phyloP scores from a whole-genome alignment of 2,113 vertebrate genomes.

The Monopterus albus region DNA sequence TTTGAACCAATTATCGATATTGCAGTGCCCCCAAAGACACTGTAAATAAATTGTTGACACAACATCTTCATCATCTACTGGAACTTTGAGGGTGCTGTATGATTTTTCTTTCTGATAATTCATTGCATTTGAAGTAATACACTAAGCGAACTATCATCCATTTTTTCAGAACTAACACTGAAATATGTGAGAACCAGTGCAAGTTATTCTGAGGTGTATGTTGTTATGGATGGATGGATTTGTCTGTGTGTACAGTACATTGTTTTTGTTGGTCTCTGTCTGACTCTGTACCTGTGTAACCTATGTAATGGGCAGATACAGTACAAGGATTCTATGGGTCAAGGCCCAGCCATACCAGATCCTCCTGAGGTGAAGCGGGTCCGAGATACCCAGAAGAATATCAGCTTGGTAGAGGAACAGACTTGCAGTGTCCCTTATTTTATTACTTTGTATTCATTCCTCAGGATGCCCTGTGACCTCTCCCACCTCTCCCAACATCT shows the following conservation, averaged over 20 bases:
- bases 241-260: constrained; percentile 17
- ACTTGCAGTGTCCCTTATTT: constrained; percentile 36
- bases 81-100: constrained; percentile 5
- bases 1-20: constrained; percentile 17
- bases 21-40: background rate
- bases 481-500: background rate
- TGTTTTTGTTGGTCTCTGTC: constrained; percentile 43
- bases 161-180: background rate
- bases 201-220: background rate
- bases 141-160: constrained; percentile 20
- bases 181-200: background rate
- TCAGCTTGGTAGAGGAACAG: constrained; percentile 91
- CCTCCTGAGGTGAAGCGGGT: constrained; percentile 96
- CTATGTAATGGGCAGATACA: constrained; percentile 85
- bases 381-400: constrained; percentile 97
- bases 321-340: constrained; percentile 93
- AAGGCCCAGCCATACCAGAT: constrained; percentile 93
- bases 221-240: constrained; percentile 18
- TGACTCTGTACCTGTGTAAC: constrained; percentile 47
- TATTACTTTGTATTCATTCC: constrained; percentile 5
- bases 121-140: constrained; percentile 15
- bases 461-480: background rate
- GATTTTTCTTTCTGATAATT: background rate
- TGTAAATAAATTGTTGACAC: background rate
- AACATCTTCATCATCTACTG: background rate